Conservation (phyloP, 1,140 invertebrate genomes). For the Temnothorax nylanderi region DNA sequence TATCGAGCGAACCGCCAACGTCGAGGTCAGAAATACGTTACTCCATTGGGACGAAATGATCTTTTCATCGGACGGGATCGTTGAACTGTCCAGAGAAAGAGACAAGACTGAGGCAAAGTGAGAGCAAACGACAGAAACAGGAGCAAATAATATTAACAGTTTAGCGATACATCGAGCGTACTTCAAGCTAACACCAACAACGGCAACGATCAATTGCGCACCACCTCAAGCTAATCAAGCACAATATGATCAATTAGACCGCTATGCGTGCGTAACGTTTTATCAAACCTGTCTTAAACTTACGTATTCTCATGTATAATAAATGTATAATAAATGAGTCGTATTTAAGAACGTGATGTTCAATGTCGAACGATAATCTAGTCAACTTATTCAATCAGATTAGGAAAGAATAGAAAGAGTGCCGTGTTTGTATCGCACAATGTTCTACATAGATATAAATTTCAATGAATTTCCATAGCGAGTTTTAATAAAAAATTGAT, state of each 20-base stretch:
- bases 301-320: neutral
- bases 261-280: neutral
- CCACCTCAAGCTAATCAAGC: neutral
- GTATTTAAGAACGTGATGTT: constrained; percentile 13
- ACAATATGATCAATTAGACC: constrained; percentile 39
- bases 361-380: constrained; percentile 11
- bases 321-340: too few relatives aligned
- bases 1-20: constrained; percentile 6
- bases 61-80: neutral
- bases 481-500: neutral
- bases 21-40: constrained; percentile 18
- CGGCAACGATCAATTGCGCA: constrained; percentile 31
- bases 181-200: constrained; percentile 38
- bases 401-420: neutral
- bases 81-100: constrained; percentile 7
- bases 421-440: neutral
- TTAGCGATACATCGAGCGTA: constrained; percentile 16
- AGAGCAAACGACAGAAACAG: constrained; percentile 18
- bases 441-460: neutral
- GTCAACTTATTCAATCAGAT: neutral
- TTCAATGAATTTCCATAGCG: neutral
- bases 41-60: neutral
- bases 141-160: constrained; percentile 39
- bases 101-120: neutral
- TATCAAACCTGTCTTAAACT: constrained; percentile 1